Conservation (phyloP, 2,888 invertebrate genomes). For the Atethmia centrago region DNA sequence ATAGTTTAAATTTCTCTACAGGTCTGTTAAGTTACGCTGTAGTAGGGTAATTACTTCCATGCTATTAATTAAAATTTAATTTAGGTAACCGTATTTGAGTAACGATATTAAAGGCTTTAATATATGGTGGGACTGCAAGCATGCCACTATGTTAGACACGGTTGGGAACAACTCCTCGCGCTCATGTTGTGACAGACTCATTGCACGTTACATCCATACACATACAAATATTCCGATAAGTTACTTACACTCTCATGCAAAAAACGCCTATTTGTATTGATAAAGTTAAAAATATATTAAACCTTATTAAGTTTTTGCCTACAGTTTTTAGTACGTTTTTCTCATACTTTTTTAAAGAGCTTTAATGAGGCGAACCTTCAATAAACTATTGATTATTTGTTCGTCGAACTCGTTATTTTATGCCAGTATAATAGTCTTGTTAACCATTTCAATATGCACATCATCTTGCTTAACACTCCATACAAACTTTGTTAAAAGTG, state of each 20-base stretch:
- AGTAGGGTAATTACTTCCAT: constrained; percentile 76
- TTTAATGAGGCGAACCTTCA: constrained; percentile 43
- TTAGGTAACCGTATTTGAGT: constrained; percentile 70
- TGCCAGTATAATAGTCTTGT: constrained; percentile 11
- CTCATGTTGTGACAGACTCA: constrained; percentile 30
- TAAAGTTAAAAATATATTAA: constrained; percentile 54
- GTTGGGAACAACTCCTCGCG: constrained; percentile 9
- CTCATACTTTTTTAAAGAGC: constrained; percentile 24
- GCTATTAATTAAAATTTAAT: constrained; percentile 78
- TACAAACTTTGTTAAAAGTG: constrained; percentile 4
- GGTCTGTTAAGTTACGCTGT: constrained; percentile 71
- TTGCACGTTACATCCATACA: constrained; percentile 17
- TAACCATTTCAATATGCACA: constrained; percentile 32
- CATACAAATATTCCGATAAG: constrained; percentile 10
- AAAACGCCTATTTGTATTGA: constrained; percentile 52
- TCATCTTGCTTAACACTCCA: constrained; percentile 4
- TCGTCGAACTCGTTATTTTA: constrained; percentile 44
- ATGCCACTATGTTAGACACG: constrained; percentile 18
- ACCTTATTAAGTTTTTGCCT: constrained; percentile 56
- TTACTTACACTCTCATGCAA: constrained; percentile 38
- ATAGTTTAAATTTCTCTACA: constrained; percentile 80
- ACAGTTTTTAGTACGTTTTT: constrained; percentile 43
- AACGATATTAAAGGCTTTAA: constrained; percentile 65
- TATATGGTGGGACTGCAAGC: constrained; percentile 30
- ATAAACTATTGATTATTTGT: constrained; percentile 46